These are phyloP conservation scores for Rhyacophila evoluta DNA, from an alignment of 2,888 invertebrate genomes.

Conservation along the genomic window DNA sequence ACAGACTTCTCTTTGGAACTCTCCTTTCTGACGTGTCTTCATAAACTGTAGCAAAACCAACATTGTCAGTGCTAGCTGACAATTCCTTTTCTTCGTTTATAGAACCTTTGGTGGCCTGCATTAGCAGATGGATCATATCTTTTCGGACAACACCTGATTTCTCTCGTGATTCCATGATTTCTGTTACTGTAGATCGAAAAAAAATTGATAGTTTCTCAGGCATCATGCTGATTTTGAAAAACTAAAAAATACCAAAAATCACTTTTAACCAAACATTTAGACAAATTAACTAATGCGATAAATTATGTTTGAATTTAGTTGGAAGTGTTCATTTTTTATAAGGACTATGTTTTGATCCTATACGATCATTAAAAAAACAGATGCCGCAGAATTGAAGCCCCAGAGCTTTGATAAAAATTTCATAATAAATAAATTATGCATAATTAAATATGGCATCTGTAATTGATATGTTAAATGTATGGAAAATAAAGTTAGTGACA, in stretches of 20 bases:
- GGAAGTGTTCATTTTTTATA: too few species aligned
- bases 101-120: constrained; percentile 49
- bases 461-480: too few species aligned
- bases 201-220: not conserved
- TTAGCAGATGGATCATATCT: constrained; percentile 53
- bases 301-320: too few species aligned
- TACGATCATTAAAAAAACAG: too few species aligned
- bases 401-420: too few species aligned
- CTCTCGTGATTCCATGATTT: constrained; percentile 35
- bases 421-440: too few species aligned
- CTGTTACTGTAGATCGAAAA: not conserved
- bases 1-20: not conserved
- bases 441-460: too few species aligned
- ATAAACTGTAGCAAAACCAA: constrained; percentile 30
- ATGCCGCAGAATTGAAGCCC: too few species aligned
- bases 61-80: constrained; percentile 27
- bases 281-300: too few species aligned
- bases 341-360: too few species aligned
- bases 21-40: not conserved
- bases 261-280: too few species aligned
- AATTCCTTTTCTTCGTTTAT: constrained; percentile 35
- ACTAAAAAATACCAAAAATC: not conserved
- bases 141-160: constrained; percentile 38
- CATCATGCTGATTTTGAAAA: not conserved
- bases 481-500: not conserved